Percentiles rank a stretch among this genome's conserved stretches.
Conservation (phyloP, 1,140 invertebrate genomes). For the Amphibalanus amphitrite region DNA sequence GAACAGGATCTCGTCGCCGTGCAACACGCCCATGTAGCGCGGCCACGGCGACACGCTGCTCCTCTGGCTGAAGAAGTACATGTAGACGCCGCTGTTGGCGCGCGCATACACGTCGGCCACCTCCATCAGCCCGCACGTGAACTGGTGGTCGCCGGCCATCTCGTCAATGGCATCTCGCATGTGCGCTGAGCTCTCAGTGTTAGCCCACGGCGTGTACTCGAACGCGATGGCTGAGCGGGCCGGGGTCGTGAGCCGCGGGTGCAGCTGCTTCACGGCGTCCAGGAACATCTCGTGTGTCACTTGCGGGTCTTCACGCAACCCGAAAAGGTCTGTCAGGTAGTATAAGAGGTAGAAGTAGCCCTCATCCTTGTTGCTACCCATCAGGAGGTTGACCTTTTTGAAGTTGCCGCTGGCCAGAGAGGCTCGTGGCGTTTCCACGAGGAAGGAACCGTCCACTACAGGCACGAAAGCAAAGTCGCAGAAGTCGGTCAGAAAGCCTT, state of each 20-base stretch:
- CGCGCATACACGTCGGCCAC: constrained; percentile 67
- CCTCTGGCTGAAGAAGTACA: constrained; percentile 86
- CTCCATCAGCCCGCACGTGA: constrained; percentile 87
- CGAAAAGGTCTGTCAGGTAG: constrained; percentile 62
- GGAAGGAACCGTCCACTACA: constrained; percentile 75
- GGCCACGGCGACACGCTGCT: constrained; percentile 76
- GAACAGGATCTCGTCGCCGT: constrained; percentile 89
- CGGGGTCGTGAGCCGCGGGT: constrained; percentile 64
- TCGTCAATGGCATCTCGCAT: constrained; percentile 74
- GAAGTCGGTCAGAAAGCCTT: constrained; percentile 37
- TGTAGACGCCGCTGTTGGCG: constrained; percentile 75
- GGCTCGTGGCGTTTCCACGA: constrained; percentile 62
- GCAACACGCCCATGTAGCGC: constrained; percentile 86
- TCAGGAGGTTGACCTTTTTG: constrained; percentile 79
- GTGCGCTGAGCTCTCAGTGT: constrained; percentile 60
- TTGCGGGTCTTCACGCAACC: constrained; percentile 62
- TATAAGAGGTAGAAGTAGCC: constrained; percentile 89
- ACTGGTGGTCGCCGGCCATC: constrained; percentile 90
- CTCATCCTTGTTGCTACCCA: constrained; percentile 87
- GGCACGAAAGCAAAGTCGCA: constrained; percentile 86
- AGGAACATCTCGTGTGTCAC: constrained; percentile 57
- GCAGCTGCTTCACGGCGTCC: constrained; percentile 54
- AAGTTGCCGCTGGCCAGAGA: constrained; percentile 66
- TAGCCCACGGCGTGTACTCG: constrained; percentile 82
- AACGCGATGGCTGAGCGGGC: constrained; percentile 62